Percentiles rank a stretch among this genome's conserved stretches.
phyloP scores from a whole-genome alignment of 2,888 invertebrate genomes.

The Leptothorax acervorum region DNA sequence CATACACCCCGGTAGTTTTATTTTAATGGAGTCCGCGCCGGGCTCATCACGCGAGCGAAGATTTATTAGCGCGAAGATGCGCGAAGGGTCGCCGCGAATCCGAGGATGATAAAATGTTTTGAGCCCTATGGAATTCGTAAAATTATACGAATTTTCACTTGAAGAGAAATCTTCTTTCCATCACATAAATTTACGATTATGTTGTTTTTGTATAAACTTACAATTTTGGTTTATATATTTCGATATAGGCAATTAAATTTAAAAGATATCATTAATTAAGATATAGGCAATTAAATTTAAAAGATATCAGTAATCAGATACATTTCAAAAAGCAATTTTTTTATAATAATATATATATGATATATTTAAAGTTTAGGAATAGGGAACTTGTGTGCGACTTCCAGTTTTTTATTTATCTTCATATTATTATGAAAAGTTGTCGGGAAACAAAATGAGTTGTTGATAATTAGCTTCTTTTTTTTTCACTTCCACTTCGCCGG shows the following conservation, averaged over 20 bases:
- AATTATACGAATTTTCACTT: background rate
- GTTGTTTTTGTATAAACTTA: background rate
- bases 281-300: background rate
- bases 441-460: conserved; percentile 2
- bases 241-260: background rate
- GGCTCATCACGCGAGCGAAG: conserved; percentile 35
- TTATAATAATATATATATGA: background rate
- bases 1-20: conserved; percentile 31
- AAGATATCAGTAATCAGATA: background rate
- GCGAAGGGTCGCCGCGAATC: background rate
- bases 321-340: background rate
- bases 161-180: background rate
- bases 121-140: background rate
- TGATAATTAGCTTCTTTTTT: conserved; percentile 37
- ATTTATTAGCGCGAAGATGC: conserved; percentile 29
- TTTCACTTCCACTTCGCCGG: conserved; percentile 3
- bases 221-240: background rate
- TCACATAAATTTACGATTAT: background rate
- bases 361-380: background rate
- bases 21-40: conserved; percentile 40
- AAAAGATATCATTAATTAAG: background rate
- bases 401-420: background rate
- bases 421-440: conserved; percentile 18
- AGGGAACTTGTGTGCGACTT: background rate
- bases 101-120: conserved; percentile 8